A percentile compares a stretch with the other conserved stretches of the same genome.
Evolutionary conservation across 2,113 vertebrate species (phyloP).

Genomic region (Oriolus oriolus): DNA sequence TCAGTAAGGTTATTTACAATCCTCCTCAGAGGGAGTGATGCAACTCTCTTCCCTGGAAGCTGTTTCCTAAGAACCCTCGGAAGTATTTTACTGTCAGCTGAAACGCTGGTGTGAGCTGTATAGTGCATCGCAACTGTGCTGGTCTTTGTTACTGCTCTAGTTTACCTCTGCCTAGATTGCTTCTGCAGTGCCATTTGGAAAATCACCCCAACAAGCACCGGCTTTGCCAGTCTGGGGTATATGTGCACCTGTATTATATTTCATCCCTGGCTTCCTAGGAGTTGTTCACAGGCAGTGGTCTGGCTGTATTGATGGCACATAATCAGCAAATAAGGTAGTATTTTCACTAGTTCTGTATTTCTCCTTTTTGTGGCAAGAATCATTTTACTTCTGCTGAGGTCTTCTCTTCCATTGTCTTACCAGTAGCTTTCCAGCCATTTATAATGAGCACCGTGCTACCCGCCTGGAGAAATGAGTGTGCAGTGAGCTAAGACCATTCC

Average conservation of each 20-base stretch:
- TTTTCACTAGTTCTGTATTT: background rate
- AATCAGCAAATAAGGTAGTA: background rate
- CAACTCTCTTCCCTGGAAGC: background rate
- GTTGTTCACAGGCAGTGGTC: background rate
- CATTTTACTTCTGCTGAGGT: background rate
- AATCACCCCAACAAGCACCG: background rate
- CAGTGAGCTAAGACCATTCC: background rate
- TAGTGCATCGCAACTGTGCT: background rate
- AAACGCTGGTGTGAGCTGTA: background rate
- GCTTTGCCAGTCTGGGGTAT: background rate
- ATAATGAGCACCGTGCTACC: background rate
- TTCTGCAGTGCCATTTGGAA: background rate
- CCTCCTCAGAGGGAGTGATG: background rate
- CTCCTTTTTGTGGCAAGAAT: background rate
- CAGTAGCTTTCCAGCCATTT: background rate
- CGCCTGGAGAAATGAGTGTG: background rate
- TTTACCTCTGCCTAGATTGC: background rate
- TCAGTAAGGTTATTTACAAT: background rate
- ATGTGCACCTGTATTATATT: background rate
- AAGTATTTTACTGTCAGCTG: background rate
- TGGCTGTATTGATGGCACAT: background rate
- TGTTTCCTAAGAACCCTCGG: background rate
- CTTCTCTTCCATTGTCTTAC: background rate
- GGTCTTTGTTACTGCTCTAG: background rate
- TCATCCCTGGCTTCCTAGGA: background rate